phyloP scores from a whole-genome alignment of 2,888 invertebrate genomes.

The Lutraria lutraria region DNA sequence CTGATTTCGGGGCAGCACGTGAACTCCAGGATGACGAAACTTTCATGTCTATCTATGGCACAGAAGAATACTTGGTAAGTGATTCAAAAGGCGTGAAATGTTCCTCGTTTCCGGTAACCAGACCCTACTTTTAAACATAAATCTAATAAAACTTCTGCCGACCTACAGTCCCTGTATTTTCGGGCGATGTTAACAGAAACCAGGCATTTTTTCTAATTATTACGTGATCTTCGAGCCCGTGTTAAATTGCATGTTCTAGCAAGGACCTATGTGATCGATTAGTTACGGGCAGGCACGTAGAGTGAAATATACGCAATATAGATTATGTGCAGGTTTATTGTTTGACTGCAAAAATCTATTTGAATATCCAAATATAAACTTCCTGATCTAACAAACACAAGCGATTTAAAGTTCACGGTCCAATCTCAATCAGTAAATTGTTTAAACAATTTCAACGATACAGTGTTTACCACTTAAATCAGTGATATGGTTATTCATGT shows the following conservation, averaged over 20 bases:
- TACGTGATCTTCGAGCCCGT: no score
- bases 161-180: no score
- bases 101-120: no score
- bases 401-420: not conserved
- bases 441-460: not conserved
- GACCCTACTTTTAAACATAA: no score
- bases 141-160: no score
- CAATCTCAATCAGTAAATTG: not conserved
- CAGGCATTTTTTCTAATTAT: no score
- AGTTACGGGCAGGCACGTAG: no score
- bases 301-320: no score
- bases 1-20: conserved; percentile 98
- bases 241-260: no score
- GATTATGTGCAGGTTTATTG: no score
- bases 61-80: conserved; percentile 94
- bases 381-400: not conserved
- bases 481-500: not conserved
- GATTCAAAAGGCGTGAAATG: not conserved
- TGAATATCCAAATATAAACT: not conserved
- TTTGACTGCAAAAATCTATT: not conserved
- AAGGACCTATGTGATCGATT: no score
- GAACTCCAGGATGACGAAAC: conserved; percentile 97
- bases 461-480: not conserved
- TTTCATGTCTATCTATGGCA: conserved; percentile 97
- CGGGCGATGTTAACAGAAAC: no score